These are phyloP conservation scores for Rhagonycha lutea DNA, from an alignment of 2,888 invertebrate genomes.

Conservation along the genomic window DNA sequence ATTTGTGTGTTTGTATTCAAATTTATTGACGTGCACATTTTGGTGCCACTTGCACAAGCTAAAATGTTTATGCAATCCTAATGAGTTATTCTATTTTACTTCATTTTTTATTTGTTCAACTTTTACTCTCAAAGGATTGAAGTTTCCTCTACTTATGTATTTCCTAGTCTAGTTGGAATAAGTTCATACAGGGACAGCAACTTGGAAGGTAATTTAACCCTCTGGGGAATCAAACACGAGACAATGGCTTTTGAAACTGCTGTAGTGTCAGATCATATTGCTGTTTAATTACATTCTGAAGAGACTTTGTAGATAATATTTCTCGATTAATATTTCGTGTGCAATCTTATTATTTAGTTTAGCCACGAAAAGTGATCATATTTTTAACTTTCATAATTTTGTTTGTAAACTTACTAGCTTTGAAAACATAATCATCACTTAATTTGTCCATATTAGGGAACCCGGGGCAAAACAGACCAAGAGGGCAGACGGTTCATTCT, in stretches of 20 bases:
- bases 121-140: neutral
- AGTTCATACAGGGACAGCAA: neutral
- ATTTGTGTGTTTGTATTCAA: neutral
- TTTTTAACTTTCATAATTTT: neutral
- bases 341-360: neutral
- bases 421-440: neutral
- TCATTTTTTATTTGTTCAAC: neutral
- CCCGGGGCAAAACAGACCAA: too few relatives aligned
- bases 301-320: neutral
- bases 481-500: too few relatives aligned
- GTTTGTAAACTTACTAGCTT: neutral
- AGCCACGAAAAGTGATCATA: neutral
- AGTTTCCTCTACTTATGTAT: neutral
- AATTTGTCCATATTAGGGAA: too few relatives aligned
- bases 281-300: neutral
- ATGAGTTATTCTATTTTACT: neutral
- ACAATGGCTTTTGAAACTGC: neutral
- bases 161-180: neutral
- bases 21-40: neutral
- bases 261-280: neutral
- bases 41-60: neutral
- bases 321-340: neutral
- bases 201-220: neutral
- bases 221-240: neutral
- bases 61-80: neutral